These are phyloP conservation scores for Mus pahari DNA, from an alignment of 2,113 vertebrate genomes.

Conservation along the genomic window DNA sequence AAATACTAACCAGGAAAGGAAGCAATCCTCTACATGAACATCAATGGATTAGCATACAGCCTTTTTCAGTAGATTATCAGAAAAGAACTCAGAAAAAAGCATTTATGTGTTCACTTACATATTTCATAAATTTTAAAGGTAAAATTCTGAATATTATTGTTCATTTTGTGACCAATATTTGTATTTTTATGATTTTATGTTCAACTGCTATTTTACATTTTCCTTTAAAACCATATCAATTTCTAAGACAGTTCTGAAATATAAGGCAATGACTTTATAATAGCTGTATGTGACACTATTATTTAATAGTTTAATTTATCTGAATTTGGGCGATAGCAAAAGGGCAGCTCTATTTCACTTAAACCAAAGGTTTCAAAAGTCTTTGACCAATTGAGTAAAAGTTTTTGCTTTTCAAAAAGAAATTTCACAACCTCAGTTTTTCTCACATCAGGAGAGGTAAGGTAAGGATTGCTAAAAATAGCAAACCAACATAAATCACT, in stretches of 20 bases:
- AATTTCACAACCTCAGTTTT: slow-evolving; percentile 10
- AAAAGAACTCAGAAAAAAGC: background rate
- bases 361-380: slow-evolving; percentile 46
- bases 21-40: background rate
- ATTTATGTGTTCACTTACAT: slow-evolving; percentile 18
- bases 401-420: slow-evolving; percentile 42
- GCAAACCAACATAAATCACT: background rate
- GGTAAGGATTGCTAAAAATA: background rate
- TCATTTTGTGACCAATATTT: slow-evolving; percentile 37
- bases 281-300: background rate
- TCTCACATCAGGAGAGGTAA: background rate
- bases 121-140: slow-evolving; percentile 40
- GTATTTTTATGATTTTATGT: slow-evolving; percentile 41
- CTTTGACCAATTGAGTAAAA: slow-evolving; percentile 40
- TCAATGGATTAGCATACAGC: background rate
- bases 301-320: slow-evolving; percentile 21
- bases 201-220: background rate
- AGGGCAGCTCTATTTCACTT: background rate
- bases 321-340: background rate
- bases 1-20: slow-evolving; percentile 44
- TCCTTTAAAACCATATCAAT: slow-evolving; percentile 58
- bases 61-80: background rate
- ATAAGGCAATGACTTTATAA: background rate
- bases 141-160: slow-evolving; percentile 28
- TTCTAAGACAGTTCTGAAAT: slow-evolving; percentile 1